A percentile compares a stretch with the other conserved stretches of the same genome.
These are phyloP conservation scores for Malurus splendens DNA, from an alignment of 2,797 vertebrate genomes.

Conservation along the genomic window DNA sequence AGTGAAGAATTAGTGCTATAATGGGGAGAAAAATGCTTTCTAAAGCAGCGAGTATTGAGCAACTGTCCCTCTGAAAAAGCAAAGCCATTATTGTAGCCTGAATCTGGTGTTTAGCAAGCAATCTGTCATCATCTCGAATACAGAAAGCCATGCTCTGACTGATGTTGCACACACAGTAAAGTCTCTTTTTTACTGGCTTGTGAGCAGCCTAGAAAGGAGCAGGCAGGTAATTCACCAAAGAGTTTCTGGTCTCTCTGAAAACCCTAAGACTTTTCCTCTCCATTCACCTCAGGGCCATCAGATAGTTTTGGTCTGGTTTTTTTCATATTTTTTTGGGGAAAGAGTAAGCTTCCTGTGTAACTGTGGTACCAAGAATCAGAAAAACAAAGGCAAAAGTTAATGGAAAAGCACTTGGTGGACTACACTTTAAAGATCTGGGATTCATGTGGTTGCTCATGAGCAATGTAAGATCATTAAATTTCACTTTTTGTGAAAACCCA, in stretches of 20 bases:
- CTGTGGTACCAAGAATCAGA: background rate
- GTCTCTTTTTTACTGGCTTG: background rate
- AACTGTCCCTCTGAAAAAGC: background rate
- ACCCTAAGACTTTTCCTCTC: background rate
- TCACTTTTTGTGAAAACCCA: background rate
- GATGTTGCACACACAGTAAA: background rate
- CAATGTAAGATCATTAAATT: background rate
- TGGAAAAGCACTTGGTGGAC: background rate
- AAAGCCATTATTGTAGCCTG: background rate
- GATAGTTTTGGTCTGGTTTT: background rate
- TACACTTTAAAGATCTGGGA: background rate
- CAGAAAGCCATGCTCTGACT: background rate
- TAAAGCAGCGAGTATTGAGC: background rate
- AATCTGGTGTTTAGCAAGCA: background rate
- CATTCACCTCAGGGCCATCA: background rate
- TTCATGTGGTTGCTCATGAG: background rate
- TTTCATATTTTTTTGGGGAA: background rate
- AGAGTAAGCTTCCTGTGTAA: background rate
- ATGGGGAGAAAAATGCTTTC: background rate
- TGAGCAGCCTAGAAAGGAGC: background rate
- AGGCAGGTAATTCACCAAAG: background rate
- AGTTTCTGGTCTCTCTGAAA: background rate
- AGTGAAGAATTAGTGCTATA: background rate
- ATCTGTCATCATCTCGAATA: background rate
- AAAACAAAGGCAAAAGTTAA: slow-evolving; percentile 25